A percentile compares a stretch with the other conserved stretches of the same genome.
phyloP scores from a whole-genome alignment of 2,888 invertebrate genomes.

The Drosophila aldrichi region DNA sequence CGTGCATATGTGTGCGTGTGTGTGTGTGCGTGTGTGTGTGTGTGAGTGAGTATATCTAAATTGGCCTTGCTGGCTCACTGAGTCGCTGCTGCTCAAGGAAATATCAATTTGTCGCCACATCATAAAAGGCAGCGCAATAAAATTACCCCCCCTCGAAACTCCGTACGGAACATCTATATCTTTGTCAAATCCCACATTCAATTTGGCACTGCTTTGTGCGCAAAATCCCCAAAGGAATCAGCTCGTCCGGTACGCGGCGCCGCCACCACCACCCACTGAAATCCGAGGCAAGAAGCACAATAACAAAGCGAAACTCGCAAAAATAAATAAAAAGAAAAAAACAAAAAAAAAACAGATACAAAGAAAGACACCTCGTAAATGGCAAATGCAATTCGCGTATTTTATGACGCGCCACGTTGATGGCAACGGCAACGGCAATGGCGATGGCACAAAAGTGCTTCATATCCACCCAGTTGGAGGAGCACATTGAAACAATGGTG shows the following conservation, averaged over 20 bases:
- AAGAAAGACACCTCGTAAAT: slow-evolving; percentile 79
- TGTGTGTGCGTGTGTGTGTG: background rate
- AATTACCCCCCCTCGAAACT: slow-evolving; percentile 64
- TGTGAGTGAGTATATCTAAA: slow-evolving; percentile 58
- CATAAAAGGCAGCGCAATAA: slow-evolving; percentile 83
- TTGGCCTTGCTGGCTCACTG: slow-evolving; percentile 64
- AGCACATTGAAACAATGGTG: slow-evolving; percentile 57
- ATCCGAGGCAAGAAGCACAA: slow-evolving; percentile 57
- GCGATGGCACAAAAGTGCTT: slow-evolving; percentile 73
- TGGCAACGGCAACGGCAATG: slow-evolving; percentile 48
- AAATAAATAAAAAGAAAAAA: background rate
- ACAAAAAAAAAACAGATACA: slow-evolving; percentile 20
- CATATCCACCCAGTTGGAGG: slow-evolving; percentile 33
- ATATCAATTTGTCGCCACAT: slow-evolving; percentile 83
- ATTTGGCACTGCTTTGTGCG: slow-evolving; percentile 81
- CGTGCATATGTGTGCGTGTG: slow-evolving; percentile 18
- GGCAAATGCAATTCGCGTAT: slow-evolving; percentile 82
- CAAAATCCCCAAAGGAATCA: slow-evolving; percentile 82
- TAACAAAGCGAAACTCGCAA: slow-evolving; percentile 47
- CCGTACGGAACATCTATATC: slow-evolving; percentile 51
- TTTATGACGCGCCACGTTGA: slow-evolving; percentile 82
- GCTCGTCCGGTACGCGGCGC: slow-evolving; percentile 50
- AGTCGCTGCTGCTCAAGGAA: slow-evolving; percentile 52
- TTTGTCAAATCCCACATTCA: slow-evolving; percentile 78
- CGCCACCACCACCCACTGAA: slow-evolving; percentile 21